Percentiles rank a stretch among this genome's conserved stretches.
Conservation (phyloP, 2,888 invertebrate species). For the Venusia cambrica region DNA sequence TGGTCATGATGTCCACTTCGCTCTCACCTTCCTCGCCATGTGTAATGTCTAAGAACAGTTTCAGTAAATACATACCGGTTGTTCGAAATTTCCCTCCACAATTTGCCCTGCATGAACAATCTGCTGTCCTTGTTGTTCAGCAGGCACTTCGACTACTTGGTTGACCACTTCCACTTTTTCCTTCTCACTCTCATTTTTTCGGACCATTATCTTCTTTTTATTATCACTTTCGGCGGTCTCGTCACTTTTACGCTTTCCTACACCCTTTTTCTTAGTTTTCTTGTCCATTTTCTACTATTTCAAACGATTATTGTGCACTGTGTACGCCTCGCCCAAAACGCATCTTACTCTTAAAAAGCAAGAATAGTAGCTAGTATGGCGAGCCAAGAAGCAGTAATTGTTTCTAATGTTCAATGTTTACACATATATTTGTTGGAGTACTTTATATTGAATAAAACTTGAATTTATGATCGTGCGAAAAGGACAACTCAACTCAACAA, state of each 20-base stretch:
- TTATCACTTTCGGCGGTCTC: conserved; percentile 64
- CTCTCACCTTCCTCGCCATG: no score
- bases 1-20: no score
- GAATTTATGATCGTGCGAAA: conserved; percentile 56
- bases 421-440: conserved; percentile 34
- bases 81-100: conserved; percentile 74
- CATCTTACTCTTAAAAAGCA: conserved; percentile 44
- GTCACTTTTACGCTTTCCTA: conserved; percentile 73
- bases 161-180: conserved; percentile 68
- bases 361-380: conserved; percentile 1
- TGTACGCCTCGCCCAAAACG: conserved; percentile 50
- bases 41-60: background rate
- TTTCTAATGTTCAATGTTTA: no score
- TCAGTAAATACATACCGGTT: conserved; percentile 44
- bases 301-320: conserved; percentile 30
- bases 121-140: conserved; percentile 72
- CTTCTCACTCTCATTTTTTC: conserved; percentile 59
- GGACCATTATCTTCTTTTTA: conserved; percentile 66
- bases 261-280: conserved; percentile 75
- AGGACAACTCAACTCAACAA: conserved; percentile 75
- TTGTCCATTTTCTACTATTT: conserved; percentile 73
- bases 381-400: conserved; percentile 1
- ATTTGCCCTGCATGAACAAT: conserved; percentile 72
- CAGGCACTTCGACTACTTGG: conserved; percentile 72
- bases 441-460: conserved; percentile 38